Base-by-base conservation (phyloP, 2,113 vertebrate species). In the Zosterops lateralis region DNA sequence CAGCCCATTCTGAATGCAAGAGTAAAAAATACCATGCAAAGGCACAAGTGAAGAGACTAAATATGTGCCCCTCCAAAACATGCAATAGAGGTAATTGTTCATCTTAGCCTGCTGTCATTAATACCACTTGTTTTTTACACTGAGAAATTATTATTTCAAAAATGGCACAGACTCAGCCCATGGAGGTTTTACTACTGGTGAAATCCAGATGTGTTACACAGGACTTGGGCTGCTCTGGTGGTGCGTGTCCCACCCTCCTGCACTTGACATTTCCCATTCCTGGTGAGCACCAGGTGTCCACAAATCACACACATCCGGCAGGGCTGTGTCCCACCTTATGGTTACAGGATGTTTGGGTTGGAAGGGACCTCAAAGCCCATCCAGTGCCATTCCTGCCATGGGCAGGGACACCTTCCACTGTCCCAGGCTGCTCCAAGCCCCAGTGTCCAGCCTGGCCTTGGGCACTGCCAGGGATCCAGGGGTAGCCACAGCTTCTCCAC, bases 261-360 rank as follows among this genome's bases (percentile, higher is more conserved):
- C 29, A 15, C n/a, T 14, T 13, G 1, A 7, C 6, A 3, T 31
- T 36, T 17, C 47, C 73, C 5, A 1, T 4, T 47, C 6, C 2
- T 10, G 67, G 58, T 3, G 18, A 50, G 26, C 45, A 16, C 4
- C 3, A 1, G 47, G 14, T 22, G 17, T 3, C 16, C 64, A 64
- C 54, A 48, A 32, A 61, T 10, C 34, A 15, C 0, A 5, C 34
- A 9, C 0, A 0, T 58, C 0, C 1, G 47, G 51, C 18, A 28
- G 28, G 51, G 32, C 78, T 47, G 34, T 14, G 32, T n/a, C 76
- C 70, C 28, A 26, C 29, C 48, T 64, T 53, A 0, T 18, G 25
- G 17, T 17, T 60, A 45, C 65, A 48, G 8, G 40, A 58, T 29
- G 11, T 2, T 29, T 38, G 31, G 17, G 12, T 32, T 28, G 53